Percentiles rank a stretch among this genome's conserved stretches.
phyloP scores from a whole-genome alignment of 2,797 vertebrate genomes.

The Eremophila alpestris region DNA sequence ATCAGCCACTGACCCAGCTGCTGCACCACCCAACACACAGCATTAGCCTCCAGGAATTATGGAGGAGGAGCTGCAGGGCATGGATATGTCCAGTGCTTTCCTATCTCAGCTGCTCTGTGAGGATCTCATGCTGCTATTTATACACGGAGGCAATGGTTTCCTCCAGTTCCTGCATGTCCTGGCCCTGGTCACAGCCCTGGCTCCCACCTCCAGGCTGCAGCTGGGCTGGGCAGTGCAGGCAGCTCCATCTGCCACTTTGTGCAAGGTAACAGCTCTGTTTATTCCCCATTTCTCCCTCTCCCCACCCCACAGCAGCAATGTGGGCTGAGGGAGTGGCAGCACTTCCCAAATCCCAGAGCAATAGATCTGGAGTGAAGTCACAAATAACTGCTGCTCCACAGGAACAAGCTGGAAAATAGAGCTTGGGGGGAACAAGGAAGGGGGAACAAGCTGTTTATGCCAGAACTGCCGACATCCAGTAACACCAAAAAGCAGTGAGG shows the following conservation, averaged over 20 bases:
- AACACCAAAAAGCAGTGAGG: not conserved
- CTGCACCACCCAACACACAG: not conserved
- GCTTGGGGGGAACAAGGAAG: not conserved
- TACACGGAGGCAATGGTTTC: fast-evolving
- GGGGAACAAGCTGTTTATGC: conserved; percentile 40
- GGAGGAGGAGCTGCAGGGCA: not conserved
- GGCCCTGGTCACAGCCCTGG: not conserved
- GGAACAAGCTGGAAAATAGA: conserved; percentile 27
- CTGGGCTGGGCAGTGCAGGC: not conserved
- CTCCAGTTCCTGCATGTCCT: not conserved
- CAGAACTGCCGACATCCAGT: conserved; percentile 21
- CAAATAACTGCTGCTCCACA: conserved; percentile 11
- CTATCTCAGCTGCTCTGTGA: not conserved
- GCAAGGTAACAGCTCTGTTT: conserved; percentile 38
- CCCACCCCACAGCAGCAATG: not conserved
- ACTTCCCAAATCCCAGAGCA: conserved; percentile 56
- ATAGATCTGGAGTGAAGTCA: conserved; percentile 64
- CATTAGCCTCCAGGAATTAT: not conserved
- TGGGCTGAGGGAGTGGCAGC: conserved; percentile 56
- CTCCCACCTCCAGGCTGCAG: not conserved
- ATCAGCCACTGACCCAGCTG: not conserved
- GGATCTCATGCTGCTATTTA: not conserved
- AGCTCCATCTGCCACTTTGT: not conserved
- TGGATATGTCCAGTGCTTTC: not conserved
- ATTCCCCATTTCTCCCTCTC: not conserved